Evolutionary conservation across 2,797 vertebrate species (phyloP).

Genomic region (Crenuchus spilurus): DNA sequence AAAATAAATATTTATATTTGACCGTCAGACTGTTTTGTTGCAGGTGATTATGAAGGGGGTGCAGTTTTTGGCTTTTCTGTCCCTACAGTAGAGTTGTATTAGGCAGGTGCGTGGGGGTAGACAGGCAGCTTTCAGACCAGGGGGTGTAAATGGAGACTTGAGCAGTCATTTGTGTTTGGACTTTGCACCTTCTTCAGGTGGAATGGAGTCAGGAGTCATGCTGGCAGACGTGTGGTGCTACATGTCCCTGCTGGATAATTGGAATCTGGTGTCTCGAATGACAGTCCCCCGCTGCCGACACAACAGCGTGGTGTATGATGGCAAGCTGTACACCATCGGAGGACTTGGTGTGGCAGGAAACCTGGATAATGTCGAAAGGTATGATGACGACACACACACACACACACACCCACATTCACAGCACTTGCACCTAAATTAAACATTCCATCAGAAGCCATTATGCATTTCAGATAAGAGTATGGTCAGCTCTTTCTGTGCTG

Average conservation of each 20-base stretch:
- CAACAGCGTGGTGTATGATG: constrained; percentile 95
- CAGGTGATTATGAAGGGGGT: background rate
- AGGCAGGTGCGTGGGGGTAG: constrained; percentile 30
- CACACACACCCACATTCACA: background rate
- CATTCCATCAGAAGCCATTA: constrained; percentile 31
- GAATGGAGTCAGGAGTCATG: constrained; percentile 93
- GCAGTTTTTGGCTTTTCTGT: background rate
- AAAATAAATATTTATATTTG: background rate
- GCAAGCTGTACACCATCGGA: constrained; percentile 95
- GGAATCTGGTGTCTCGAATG: constrained; percentile 99
- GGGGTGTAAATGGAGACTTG: constrained; percentile 42
- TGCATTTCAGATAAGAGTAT: constrained; percentile 18
- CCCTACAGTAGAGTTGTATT: constrained; percentile 26
- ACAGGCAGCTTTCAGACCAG: constrained; percentile 1
- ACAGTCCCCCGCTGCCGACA: constrained; percentile 93
- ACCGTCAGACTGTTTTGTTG: background rate
- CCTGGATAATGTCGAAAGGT: constrained; percentile 98
- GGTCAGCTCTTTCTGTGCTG: constrained; percentile 41
- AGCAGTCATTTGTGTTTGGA: constrained; percentile 37
- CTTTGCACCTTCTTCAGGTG: constrained; percentile 77
- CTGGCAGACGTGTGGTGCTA: constrained; percentile 98
- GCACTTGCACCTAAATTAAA: constrained; percentile 35
- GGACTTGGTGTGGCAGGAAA: constrained; percentile 93
- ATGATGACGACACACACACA: constrained; percentile 85
- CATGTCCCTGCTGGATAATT: constrained; percentile 98